phyloP scores from a whole-genome alignment of 2,888 invertebrate genomes.

The Euclidia mi region DNA sequence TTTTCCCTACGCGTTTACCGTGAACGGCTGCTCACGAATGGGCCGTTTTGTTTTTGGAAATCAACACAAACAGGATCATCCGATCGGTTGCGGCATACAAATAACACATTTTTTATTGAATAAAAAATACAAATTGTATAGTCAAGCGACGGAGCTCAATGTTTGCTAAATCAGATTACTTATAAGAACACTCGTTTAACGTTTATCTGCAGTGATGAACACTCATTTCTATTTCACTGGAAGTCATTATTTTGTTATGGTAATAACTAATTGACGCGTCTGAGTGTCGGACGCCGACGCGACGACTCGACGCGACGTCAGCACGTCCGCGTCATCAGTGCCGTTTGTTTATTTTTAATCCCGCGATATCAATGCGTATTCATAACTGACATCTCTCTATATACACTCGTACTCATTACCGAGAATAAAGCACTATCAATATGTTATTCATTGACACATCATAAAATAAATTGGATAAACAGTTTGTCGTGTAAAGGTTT shows the following conservation, averaged over 20 bases:
- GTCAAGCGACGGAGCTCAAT: too few species aligned
- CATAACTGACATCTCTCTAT: slow-evolving; percentile 41
- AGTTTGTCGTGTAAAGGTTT: slow-evolving; percentile 2
- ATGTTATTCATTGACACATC: slow-evolving; percentile 8
- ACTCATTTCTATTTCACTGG: slow-evolving; percentile 30
- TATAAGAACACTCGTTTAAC: background rate
- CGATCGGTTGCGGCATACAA: slow-evolving; percentile 31
- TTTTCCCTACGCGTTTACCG: slow-evolving; percentile 79
- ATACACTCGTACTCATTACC: slow-evolving; percentile 37
- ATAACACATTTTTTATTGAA: too few species aligned
- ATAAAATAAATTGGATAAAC: background rate
- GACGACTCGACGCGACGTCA: slow-evolving; percentile 36
- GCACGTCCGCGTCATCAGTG: slow-evolving; percentile 29
- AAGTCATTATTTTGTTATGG: slow-evolving; percentile 56
- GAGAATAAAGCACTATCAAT: slow-evolving; percentile 37
- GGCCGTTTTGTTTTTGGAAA: slow-evolving; percentile 75
- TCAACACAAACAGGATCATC: slow-evolving; percentile 60
- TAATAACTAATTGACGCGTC: slow-evolving; percentile 45
- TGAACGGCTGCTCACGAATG: slow-evolving; percentile 76
- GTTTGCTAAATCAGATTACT: slow-evolving; percentile 1
- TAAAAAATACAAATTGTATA: too few species aligned
- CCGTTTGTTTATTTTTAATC: slow-evolving; percentile 68
- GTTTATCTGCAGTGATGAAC: slow-evolving; percentile 17
- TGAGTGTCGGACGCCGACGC: slow-evolving; percentile 32
- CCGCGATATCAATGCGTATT: slow-evolving; percentile 49